Conservation (phyloP, 2,797 vertebrate species). For the Lagorchestes hirsutus region DNA sequence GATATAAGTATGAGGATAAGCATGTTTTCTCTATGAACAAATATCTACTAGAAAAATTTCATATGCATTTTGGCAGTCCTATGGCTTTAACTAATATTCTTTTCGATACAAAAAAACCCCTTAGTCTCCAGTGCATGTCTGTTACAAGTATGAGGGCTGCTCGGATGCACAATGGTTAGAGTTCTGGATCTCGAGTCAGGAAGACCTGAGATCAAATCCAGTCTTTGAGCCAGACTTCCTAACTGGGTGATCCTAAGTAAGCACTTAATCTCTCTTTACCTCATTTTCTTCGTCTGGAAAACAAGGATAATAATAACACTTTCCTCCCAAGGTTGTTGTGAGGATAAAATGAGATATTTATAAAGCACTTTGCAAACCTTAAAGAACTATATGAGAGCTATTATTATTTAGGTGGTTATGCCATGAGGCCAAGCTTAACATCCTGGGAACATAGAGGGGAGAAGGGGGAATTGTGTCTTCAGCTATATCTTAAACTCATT, state of each 20-base stretch:
- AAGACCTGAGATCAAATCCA: slow-evolving; percentile 23
- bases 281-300: not conserved
- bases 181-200: not conserved
- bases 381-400: not conserved
- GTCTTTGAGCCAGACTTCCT: slow-evolving; percentile 13
- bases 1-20: not conserved
- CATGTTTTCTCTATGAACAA: not conserved
- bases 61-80: not conserved
- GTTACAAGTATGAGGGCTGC: not conserved
- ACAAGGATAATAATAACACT: not conserved
- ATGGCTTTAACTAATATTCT: not conserved
- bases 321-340: not conserved
- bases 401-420: slow-evolving; percentile 56
- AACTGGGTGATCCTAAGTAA: not conserved
- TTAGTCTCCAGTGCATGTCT: not conserved
- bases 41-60: not conserved
- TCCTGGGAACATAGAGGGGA: not conserved
- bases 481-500: slow-evolving; percentile 79
- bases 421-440: slow-evolving; percentile 58
- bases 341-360: not conserved
- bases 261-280: not conserved
- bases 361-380: not conserved
- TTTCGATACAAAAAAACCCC: slow-evolving; percentile 4
- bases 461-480: slow-evolving; percentile 9
- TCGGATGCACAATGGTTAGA: not conserved